These are phyloP conservation scores for Bambusicola thoracicus DNA, from an alignment of 2,113 vertebrate species.

Conservation along the genomic window DNA sequence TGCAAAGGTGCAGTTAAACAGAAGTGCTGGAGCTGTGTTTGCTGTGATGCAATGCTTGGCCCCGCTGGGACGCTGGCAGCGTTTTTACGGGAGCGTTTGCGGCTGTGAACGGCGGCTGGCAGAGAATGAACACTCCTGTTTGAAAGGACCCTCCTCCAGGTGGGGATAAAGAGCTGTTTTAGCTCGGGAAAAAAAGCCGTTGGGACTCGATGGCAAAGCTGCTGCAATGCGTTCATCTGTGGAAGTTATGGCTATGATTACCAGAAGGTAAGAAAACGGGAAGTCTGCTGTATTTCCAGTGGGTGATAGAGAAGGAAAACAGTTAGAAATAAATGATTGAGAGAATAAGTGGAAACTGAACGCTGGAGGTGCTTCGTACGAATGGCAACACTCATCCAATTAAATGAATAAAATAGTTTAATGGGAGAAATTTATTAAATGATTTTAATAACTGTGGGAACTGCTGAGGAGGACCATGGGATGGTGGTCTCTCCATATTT, in stretches of 20 bases:
- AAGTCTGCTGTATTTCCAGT: not conserved
- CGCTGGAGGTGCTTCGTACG: not conserved
- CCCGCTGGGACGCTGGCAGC: not conserved
- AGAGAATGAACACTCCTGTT: not conserved
- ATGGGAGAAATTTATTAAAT: not conserved
- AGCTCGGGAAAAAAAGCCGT: not conserved
- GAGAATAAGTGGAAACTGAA: not conserved
- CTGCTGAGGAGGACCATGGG: not conserved
- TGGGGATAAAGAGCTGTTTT: conserved; percentile 50
- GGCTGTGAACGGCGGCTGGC: too few species aligned
- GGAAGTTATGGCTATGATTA: not conserved
- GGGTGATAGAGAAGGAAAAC: not conserved
- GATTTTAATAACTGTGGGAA: not conserved
- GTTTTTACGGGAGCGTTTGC: not conserved
- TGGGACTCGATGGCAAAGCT: not conserved
- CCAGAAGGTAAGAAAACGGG: not conserved
- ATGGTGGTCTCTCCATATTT: not conserved
- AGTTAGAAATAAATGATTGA: not conserved
- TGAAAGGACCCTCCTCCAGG: not conserved
- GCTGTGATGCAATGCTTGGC: not conserved
- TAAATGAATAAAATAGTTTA: not conserved
- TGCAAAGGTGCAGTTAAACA: not conserved
- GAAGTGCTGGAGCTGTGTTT: not conserved
- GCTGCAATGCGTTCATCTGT: not conserved
- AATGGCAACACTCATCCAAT: not conserved